Conservation (phyloP, 2,797 vertebrate species). For the Dryobates pubescens region DNA sequence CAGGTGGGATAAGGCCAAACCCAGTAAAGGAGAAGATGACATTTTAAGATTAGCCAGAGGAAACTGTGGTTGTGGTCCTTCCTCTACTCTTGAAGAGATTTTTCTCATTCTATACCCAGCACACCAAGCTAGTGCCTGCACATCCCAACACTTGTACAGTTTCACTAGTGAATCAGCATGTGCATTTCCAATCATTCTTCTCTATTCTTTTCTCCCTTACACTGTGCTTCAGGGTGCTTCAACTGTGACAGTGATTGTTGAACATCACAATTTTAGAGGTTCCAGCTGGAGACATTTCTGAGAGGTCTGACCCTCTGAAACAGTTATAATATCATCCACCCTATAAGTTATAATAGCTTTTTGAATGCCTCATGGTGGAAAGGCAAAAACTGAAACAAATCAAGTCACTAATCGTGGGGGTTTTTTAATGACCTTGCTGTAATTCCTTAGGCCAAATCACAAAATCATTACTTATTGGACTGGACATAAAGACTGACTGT, state of each 20-base stretch:
- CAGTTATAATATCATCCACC: background rate
- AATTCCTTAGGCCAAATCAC: constrained; percentile 11
- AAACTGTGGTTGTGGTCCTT: background rate
- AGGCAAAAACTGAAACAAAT: background rate
- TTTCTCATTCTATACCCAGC: background rate
- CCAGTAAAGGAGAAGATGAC: background rate
- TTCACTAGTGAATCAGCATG: background rate
- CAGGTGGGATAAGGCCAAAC: background rate
- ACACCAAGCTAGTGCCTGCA: background rate
- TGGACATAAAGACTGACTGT: background rate
- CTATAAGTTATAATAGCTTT: background rate
- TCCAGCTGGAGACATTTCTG: background rate
- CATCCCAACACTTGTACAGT: background rate
- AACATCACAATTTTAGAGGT: background rate
- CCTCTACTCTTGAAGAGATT: background rate
- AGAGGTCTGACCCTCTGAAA: background rate
- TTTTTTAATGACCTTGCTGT: background rate
- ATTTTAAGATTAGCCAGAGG: background rate
- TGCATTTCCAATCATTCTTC: background rate
- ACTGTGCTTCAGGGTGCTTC: background rate
- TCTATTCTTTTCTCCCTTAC: background rate
- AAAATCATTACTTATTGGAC: constrained; percentile 20
- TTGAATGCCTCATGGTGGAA: background rate
- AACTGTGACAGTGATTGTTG: background rate
- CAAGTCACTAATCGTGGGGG: background rate